A percentile compares a stretch with the other conserved stretches of the same genome.
Conservation (phyloP, 2,888 invertebrate genomes). For the Magallana nippona region DNA sequence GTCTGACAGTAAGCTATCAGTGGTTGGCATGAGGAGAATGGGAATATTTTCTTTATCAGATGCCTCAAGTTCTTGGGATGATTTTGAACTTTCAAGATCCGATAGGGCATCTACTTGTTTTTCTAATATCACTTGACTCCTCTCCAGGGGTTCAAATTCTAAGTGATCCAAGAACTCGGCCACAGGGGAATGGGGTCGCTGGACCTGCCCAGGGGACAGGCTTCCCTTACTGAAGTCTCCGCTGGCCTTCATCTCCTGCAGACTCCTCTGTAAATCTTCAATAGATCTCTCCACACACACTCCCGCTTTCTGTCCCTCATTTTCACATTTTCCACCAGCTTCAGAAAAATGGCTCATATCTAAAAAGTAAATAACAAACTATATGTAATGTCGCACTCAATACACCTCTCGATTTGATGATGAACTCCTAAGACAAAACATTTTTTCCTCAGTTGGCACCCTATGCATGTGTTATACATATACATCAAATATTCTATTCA, state of each 20-base stretch:
- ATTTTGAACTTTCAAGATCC: constrained; percentile 26
- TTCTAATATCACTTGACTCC: background rate
- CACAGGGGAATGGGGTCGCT: constrained; percentile 34
- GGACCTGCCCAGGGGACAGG: background rate
- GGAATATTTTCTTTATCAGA: constrained; percentile 13
- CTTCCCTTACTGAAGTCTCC: constrained; percentile 14
- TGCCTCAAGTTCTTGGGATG: background rate
- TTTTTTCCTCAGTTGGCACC: no score
- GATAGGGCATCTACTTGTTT: constrained; percentile 32
- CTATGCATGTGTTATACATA: no score
- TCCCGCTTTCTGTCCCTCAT: background rate
- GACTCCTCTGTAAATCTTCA: background rate
- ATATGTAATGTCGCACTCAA: background rate
- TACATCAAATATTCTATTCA: no score
- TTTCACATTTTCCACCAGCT: background rate
- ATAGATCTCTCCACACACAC: background rate
- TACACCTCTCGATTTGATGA: background rate
- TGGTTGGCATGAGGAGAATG: no score
- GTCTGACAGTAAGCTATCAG: background rate
- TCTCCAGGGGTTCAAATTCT: constrained; percentile 11
- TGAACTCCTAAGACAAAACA: background rate
- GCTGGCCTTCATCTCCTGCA: background rate
- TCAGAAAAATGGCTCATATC: constrained; percentile 15
- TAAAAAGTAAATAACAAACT: background rate
- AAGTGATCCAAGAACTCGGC: constrained; percentile 34